Evolutionary conservation across 2,797 vertebrate species (phyloP), one percentile per base, ranked within the genome.

Genomic region (Aldrovandia affinis): DNA sequence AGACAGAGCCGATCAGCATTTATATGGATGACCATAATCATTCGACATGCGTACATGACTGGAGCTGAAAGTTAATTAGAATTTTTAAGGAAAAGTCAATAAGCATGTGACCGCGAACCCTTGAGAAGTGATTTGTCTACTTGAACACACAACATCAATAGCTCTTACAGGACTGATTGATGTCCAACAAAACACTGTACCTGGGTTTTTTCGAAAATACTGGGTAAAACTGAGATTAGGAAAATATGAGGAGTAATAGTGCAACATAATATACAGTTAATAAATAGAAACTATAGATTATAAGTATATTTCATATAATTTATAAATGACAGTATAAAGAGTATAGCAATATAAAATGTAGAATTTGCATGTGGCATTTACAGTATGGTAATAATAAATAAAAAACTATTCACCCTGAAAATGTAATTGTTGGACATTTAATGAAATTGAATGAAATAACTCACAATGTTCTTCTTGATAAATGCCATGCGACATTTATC

Each of bases 381-480:
- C 36, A 73, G 33, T 9, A 7, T 20, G 14, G 33, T 18, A 18
- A 20, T 4, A 39, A 22, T 25, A 28, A 20, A 83, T 30, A 42
- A n/a, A 9, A 22, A 39, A 36, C 30, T 54, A 75, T 25, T 33
- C 5, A 42, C 52, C 33, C 4, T 82, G 30, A 42, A 73, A 73
- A 7, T 39, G 68, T 73, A 73, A 73, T 12, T 7, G 4, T 15
- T 20, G 2, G 18, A 14, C 5, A 42, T 6, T 15, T 7, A 42
- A 7, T 15, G 7, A 39, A 22, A 39, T 65, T 15, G 22, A 73
- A 33, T 33, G 39, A 15, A 73, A 0, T 1, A 1, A 92, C 96
- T 91, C 89, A 98, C 97, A 54, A 98, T 91, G 85, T 93, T 97
- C 87, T 93, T 95, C 85, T 94, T 95, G 83, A 98, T 93, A 47